Evolutionary conservation across 2,113 vertebrate genomes (phyloP), one percentile per base, ranked within the genome.

Genomic region (Sorex fumeus): DNA sequence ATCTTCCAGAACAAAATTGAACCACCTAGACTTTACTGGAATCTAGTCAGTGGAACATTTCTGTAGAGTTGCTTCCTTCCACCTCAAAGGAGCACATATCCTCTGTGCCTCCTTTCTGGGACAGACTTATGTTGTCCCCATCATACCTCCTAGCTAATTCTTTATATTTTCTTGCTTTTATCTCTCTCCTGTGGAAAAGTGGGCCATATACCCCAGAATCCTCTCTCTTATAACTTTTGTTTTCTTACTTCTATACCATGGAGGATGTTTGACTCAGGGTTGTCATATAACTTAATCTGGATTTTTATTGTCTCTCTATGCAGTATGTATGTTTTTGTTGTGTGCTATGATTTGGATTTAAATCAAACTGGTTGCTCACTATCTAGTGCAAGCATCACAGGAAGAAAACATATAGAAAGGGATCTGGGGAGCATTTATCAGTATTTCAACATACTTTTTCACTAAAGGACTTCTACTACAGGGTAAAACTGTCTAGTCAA

Each of bases 281-380:
- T 72, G 7, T 34, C 77, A 27, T 66, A 28, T 23, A 77, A 28
- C 11, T 81, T 66, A 50, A 62, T 67, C 36, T 81, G 62, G n/a
- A 90, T 69, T 85, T 92, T 79, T 75, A 79, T 84, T 9, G 89
- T 91, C 30, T 86, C 8, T 84, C 16, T 62, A 23, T 32, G 15
- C 40, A 40, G 40, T 40, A 7, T 40, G 40, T 27, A 18, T 76
- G 13, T 60, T 93, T 76, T 43, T 60, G 3, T 76, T 76, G 66
- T 77, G 28, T 84, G 69, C 12, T 66, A 12, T 50, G 72, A 40
- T 45, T 83, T 74, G 27, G 3, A 62, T 79, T 84, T 81, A 90
- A 84, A 32, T 71, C 28, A 92, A 60, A 87, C 0, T 64, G 9
- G 23, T 40, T 84, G 1, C 74, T 90, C 89, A n/a, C 16, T 53